Conservation (phyloP, 2,888 invertebrate species). For the Macaria liturata region DNA sequence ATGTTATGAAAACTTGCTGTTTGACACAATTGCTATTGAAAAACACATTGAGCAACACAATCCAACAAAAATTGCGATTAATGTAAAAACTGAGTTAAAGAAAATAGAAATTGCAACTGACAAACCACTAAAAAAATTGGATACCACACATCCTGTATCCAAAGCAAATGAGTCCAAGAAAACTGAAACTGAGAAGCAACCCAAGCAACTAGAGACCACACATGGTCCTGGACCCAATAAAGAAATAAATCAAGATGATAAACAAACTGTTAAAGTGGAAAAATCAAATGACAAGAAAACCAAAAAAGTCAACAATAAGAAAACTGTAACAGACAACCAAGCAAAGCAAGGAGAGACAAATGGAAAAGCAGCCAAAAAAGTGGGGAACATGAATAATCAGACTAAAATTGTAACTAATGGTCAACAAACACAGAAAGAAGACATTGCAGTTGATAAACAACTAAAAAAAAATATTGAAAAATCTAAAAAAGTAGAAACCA, state of each 20-base stretch:
- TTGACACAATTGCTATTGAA: slow-evolving; percentile 2
- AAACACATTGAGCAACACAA: slow-evolving; percentile 5
- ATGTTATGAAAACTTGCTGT: slow-evolving; percentile 4
- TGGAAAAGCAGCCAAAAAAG: too few relatives aligned
- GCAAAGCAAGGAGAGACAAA: too few relatives aligned
- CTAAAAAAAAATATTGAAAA: not conserved
- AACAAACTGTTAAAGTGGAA: too few relatives aligned
- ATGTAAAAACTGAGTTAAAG: not conserved
- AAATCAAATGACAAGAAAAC: not conserved
- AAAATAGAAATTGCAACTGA: not conserved
- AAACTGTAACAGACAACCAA: not conserved
- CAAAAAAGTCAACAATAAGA: not conserved
- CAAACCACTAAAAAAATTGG: not conserved
- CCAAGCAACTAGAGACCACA: too few relatives aligned
- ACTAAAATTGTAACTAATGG: not conserved
- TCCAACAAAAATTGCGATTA: not conserved
- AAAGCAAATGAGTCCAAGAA: not conserved
- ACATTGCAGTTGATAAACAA: not conserved
- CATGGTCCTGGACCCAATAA: too few relatives aligned
- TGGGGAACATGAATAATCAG: too few relatives aligned
- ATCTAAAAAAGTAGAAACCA: not conserved
- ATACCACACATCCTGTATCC: not conserved
- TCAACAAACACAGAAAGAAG: not conserved
- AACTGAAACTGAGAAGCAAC: too few relatives aligned
- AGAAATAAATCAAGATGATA: too few relatives aligned